These are phyloP conservation scores for Microplitis manilae DNA, from an alignment of 2,888 invertebrate genomes.

Conservation along the genomic window DNA sequence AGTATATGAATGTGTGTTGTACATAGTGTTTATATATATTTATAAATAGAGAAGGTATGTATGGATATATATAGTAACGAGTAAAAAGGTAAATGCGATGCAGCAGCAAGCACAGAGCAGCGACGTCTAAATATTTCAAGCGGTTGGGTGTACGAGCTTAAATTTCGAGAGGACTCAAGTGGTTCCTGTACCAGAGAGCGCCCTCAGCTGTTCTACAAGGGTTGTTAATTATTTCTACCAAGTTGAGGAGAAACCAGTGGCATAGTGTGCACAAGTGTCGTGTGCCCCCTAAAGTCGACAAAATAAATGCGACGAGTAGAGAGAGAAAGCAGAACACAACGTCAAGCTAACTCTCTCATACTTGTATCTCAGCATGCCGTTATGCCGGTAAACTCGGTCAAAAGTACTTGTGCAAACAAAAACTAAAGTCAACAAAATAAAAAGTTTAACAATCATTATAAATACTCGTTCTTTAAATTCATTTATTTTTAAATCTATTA, in stretches of 20 bases:
- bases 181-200: constrained; percentile 23
- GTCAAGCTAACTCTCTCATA: not conserved
- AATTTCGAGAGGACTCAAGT: constrained; percentile 53
- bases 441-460: not conserved
- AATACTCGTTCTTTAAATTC: not conserved
- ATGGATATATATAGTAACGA: not conserved
- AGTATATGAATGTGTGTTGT: not conserved
- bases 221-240: constrained; percentile 68
- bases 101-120: constrained; percentile 37
- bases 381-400: not conserved
- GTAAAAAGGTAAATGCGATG: constrained; percentile 8
- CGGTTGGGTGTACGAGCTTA: constrained; percentile 53
- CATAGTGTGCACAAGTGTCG: constrained; percentile 42
- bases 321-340: not conserved
- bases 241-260: constrained; percentile 58
- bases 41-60: not conserved
- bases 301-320: constrained; percentile 49
- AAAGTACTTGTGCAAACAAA: not conserved
- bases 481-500: not conserved
- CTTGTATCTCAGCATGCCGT: not conserved
- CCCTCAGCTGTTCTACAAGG: constrained; percentile 50
- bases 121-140: constrained; percentile 59
- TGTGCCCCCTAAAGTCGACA: not conserved
- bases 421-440: not conserved
- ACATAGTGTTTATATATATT: not conserved